Percentiles rank a stretch among this genome's conserved stretches.
These are phyloP conservation scores for Rhingia rostrata DNA, from an alignment of 2,888 invertebrate genomes.

Conservation along the genomic window DNA sequence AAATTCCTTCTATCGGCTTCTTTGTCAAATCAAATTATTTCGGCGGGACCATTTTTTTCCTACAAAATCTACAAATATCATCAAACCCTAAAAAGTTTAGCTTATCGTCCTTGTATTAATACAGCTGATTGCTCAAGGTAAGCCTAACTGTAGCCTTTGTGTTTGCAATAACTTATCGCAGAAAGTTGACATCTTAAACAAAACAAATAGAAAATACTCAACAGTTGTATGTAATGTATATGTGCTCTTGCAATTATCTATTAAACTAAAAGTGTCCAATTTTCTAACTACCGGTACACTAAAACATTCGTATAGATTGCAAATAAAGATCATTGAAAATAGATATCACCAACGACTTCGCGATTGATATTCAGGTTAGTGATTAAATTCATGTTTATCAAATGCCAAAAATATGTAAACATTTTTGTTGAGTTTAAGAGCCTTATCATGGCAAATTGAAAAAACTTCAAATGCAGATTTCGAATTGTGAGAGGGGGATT, in stretches of 20 bases:
- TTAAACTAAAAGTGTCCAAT: no score
- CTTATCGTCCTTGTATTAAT: conserved; percentile 82
- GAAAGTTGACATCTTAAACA: conserved; percentile 27
- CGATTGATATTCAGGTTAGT: background rate
- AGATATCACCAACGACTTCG: background rate
- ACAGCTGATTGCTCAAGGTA: conserved; percentile 77
- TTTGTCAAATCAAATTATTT: conserved; percentile 88
- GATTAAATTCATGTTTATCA: background rate
- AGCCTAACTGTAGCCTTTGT: conserved; percentile 79
- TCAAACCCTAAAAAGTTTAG: conserved; percentile 88
- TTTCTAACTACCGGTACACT: no score
- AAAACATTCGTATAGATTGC: no score
- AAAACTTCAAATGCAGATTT: conserved; percentile 9
- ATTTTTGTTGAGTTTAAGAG: conserved; percentile 8
- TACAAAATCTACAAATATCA: conserved; percentile 88
- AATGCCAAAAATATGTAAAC: conserved; percentile 16
- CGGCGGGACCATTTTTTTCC: conserved; percentile 87
- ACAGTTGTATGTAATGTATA: background rate
- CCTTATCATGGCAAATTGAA: conserved; percentile 8
- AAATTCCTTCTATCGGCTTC: conserved; percentile 89
- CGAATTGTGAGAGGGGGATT: background rate
- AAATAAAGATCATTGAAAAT: no score
- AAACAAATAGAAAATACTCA: background rate
- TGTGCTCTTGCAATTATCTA: no score
- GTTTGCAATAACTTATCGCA: conserved; percentile 12